A percentile compares a stretch with the other conserved stretches of the same genome.
Conservation (phyloP, 2,797 vertebrate genomes). For the Gallinago solitaria region DNA sequence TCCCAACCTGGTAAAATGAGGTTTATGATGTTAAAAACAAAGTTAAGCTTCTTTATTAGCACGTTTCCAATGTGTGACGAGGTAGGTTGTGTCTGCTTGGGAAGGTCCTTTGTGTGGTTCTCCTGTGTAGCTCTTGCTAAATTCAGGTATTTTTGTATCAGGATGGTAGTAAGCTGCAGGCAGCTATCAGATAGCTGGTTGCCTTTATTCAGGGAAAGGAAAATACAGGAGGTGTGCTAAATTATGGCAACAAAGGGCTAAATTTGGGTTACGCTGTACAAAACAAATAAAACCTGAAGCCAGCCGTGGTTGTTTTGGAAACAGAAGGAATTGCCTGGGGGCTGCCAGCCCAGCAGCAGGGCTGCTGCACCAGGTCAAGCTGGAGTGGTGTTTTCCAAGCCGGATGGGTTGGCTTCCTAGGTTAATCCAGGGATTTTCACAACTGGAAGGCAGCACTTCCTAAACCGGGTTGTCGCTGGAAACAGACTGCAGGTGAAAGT, state of each 20-base stretch:
- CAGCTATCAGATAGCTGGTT: background rate
- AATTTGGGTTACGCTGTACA: background rate
- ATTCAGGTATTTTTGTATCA: background rate
- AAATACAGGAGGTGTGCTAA: background rate
- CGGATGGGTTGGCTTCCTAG: background rate
- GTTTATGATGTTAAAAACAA: background rate
- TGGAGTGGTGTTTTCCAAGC: background rate
- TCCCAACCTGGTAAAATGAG: background rate
- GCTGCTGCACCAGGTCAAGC: fast-evolving
- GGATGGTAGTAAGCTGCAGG: background rate
- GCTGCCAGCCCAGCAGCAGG: background rate
- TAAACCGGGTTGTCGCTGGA: background rate
- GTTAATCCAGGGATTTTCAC: background rate
- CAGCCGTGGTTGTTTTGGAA: background rate
- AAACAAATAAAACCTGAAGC: conserved; percentile 1
- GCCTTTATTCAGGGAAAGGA: background rate
- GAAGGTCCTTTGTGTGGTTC: background rate
- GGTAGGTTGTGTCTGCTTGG: background rate
- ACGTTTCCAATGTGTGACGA: background rate
- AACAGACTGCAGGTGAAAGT: background rate
- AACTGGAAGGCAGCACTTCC: background rate
- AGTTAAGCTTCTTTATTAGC: background rate
- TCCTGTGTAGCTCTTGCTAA: background rate
- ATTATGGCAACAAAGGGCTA: background rate
- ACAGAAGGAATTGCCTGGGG: background rate